Evolutionary conservation across 2,797 vertebrate species (phyloP).

Genomic region (Brotula barbata): DNA sequence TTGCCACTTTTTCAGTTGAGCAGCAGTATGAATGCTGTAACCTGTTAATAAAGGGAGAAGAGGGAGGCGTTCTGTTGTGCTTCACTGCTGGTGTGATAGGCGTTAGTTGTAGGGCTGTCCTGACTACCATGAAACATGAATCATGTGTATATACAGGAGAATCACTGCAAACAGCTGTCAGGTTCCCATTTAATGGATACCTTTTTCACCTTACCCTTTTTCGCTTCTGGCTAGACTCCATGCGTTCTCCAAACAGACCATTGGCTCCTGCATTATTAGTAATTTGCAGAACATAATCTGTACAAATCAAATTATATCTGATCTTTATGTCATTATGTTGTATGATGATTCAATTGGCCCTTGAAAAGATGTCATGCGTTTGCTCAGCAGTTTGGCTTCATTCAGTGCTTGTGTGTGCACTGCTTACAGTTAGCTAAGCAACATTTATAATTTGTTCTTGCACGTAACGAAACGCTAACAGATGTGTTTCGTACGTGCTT

Average conservation of each 20-base stretch:
- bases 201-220: conserved; percentile 23
- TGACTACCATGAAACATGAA: conserved; percentile 8
- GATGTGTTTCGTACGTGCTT: too few relatives aligned
- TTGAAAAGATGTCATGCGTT: neutral
- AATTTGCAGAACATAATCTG: neutral
- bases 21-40: too few relatives aligned
- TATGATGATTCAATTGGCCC: neutral
- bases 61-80: too few relatives aligned
- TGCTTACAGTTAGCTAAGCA: too few relatives aligned
- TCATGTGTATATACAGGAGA: conserved; percentile 42
- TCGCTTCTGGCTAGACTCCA: neutral
- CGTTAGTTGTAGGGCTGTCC: conserved; percentile 12
- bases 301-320: neutral
- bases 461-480: too few relatives aligned
- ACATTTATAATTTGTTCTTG: too few relatives aligned
- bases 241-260: neutral
- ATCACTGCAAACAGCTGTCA: conserved; percentile 42
- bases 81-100: too few relatives aligned
- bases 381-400: neutral
- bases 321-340: neutral
- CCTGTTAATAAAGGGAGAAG: too few relatives aligned
- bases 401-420: neutral
- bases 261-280: neutral
- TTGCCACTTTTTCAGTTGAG: too few relatives aligned
- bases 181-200: conserved; percentile 27